phyloP scores from a whole-genome alignment of 1,140 invertebrate species.

The Brachionus sp. region DNA sequence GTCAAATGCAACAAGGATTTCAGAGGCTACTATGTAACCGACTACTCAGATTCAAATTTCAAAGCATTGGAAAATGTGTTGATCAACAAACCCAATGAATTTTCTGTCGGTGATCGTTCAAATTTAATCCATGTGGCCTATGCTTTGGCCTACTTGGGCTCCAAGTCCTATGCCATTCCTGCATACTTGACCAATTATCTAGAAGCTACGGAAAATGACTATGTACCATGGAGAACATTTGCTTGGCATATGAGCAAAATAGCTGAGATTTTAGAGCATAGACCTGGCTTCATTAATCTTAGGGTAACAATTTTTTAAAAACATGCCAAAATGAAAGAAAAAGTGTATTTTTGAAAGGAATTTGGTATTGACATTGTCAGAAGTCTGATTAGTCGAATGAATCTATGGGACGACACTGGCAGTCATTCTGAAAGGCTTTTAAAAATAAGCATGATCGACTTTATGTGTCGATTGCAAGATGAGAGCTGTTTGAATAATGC shows the following conservation, averaged over 20 bases:
- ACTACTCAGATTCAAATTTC: slow-evolving; percentile 17
- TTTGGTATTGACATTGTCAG: neutral
- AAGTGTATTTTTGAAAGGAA: neutral
- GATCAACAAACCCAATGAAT: neutral
- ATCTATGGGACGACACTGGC: slow-evolving; percentile 30
- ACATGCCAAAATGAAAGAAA: neutral
- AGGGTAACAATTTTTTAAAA: neutral
- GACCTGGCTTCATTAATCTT: neutral
- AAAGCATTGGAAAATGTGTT: slow-evolving; percentile 18
- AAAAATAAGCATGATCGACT: slow-evolving; percentile 32
- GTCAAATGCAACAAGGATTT: slow-evolving; percentile 43
- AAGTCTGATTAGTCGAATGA: neutral
- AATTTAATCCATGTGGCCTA: slow-evolving; percentile 39
- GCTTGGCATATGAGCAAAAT: slow-evolving; percentile 40
- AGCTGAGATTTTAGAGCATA: slow-evolving; percentile 24
- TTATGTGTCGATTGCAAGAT: slow-evolving; percentile 30
- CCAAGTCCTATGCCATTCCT: neutral
- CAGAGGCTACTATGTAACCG: slow-evolving; percentile 29
- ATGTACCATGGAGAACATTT: slow-evolving; percentile 44
- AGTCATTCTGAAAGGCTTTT: neutral
- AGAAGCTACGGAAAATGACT: neutral
- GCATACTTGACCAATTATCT: slow-evolving; percentile 16
- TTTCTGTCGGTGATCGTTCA: slow-evolving; percentile 29
- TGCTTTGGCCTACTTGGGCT: slow-evolving; percentile 3
- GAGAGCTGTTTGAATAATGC: slow-evolving; percentile 15